phyloP scores from a whole-genome alignment of 2,113 vertebrate genomes.

The Herpailurus yagouaroundi region DNA sequence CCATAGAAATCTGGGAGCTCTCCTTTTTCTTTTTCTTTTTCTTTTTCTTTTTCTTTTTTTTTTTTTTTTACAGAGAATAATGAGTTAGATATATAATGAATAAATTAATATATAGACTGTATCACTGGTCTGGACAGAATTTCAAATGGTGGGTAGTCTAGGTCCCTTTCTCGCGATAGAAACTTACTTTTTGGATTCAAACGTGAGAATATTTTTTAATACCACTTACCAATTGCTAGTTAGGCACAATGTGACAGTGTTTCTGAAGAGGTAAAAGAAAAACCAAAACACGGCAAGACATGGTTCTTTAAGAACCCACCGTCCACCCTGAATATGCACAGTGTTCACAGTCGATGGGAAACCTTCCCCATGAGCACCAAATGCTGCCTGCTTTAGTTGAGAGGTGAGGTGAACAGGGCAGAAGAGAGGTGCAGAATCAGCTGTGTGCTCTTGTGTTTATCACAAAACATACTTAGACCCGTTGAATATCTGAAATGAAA shows the following conservation, averaged over 20 bases:
- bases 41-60: not conserved
- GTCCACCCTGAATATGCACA: not conserved
- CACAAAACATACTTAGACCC: not conserved
- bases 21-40: not conserved
- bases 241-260: not conserved
- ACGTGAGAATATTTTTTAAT: not conserved
- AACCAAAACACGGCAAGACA: not conserved
- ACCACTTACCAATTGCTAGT: not conserved
- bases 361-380: not conserved
- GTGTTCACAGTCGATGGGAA: not conserved
- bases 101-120: not conserved
- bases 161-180: not conserved
- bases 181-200: not conserved
- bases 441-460: not conserved
- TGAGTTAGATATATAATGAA: not conserved
- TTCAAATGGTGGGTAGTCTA: not conserved
- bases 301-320: not conserved
- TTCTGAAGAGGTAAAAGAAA: not conserved
- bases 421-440: too few relatives aligned
- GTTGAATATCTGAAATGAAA: not conserved
- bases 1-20: not conserved
- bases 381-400: not conserved
- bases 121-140: not conserved
- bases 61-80: not conserved
- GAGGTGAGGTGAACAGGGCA: not conserved